Percentiles rank a stretch among this genome's conserved stretches.
Evolutionary conservation across 1,140 invertebrate species (phyloP).

Genomic region (Euura lappo): DNA sequence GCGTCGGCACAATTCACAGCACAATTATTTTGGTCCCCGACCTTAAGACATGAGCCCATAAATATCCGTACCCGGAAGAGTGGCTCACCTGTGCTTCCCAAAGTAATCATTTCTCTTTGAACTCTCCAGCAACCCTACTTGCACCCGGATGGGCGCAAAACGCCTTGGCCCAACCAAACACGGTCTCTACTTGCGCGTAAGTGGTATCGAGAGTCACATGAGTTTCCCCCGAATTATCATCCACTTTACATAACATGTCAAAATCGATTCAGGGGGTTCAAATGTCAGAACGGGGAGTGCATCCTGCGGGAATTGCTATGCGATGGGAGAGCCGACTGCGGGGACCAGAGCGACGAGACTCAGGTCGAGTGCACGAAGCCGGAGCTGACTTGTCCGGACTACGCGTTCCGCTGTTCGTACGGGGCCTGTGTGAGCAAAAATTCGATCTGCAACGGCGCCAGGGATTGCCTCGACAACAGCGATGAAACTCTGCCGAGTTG

Average conservation of each 20-base stretch:
- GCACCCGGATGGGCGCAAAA: background rate
- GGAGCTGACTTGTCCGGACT: conserved; percentile 52
- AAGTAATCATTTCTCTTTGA: background rate
- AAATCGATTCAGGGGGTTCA: conserved; percentile 24
- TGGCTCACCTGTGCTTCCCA: background rate
- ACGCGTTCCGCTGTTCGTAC: conserved; percentile 65
- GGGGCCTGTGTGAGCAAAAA: conserved; percentile 66
- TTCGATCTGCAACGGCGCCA: conserved; percentile 62
- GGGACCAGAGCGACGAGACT: conserved; percentile 67
- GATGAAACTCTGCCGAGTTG: conserved; percentile 64
- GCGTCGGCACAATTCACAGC: background rate
- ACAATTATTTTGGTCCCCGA: background rate
- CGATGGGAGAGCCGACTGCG: conserved; percentile 64
- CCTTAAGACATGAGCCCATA: background rate
- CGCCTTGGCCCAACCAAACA: no score
- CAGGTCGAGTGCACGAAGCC: conserved; percentile 54
- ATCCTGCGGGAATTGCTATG: conserved; percentile 52
- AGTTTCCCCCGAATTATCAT: no score
- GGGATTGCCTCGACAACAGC: conserved; percentile 72
- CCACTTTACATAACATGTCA: no score
- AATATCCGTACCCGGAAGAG: background rate
- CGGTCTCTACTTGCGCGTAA: no score
- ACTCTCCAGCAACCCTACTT: background rate
- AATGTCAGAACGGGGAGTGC: conserved; percentile 47
- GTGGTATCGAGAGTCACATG: no score